Conservation (phyloP, 2,797 vertebrate genomes). For the Epinephelus malabaricus region DNA sequence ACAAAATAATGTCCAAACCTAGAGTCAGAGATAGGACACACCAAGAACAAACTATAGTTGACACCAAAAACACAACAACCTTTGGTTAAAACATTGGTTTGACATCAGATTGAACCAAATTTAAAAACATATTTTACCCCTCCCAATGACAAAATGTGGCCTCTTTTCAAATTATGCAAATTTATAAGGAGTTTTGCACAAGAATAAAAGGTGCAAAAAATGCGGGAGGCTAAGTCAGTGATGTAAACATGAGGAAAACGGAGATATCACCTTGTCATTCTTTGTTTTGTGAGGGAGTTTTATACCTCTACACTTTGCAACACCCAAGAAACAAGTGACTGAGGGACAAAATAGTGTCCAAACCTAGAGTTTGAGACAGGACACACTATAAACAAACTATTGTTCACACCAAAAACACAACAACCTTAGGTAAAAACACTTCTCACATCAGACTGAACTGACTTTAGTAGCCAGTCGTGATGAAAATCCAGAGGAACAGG, state of each 20-base stretch:
- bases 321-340: neutral
- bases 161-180: neutral
- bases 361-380: neutral
- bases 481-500: neutral
- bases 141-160: neutral
- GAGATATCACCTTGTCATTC: too few species aligned
- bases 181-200: neutral
- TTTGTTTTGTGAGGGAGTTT: neutral
- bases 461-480: neutral
- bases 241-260: neutral
- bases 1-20: neutral
- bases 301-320: neutral
- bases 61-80: neutral
- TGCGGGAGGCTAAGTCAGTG: rapidly evolving
- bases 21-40: neutral
- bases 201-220: neutral
- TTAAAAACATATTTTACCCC: neutral
- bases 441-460: neutral
- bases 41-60: neutral
- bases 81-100: neutral
- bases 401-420: neutral
- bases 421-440: neutral
- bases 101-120: neutral
- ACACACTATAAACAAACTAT: neutral
- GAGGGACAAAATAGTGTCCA: neutral